These are phyloP conservation scores for Colletes gigas DNA, from an alignment of 1,140 invertebrate genomes.

Conservation along the genomic window DNA sequence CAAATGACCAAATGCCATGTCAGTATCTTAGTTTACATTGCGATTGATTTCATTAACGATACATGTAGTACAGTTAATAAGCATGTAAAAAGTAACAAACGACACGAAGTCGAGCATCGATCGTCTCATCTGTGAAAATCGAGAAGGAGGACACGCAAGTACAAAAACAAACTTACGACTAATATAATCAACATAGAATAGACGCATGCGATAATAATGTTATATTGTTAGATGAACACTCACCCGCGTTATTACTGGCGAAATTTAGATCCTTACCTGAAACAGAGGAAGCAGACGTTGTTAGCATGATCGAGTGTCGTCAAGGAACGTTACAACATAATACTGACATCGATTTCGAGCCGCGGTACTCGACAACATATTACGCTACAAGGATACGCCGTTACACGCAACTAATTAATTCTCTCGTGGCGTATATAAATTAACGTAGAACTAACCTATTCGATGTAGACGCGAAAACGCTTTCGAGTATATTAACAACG, in stretches of 20 bases:
- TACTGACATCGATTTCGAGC: conserved; percentile 56
- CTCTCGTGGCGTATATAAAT: conserved; percentile 35
- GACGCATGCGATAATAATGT: conserved; percentile 41
- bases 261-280: conserved; percentile 81
- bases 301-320: conserved; percentile 45
- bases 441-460: conserved; percentile 31
- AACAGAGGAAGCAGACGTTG: conserved; percentile 68
- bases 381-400: not conserved
- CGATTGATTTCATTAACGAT: too few relatives aligned
- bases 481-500: conserved; percentile 25
- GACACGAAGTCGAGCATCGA: too few relatives aligned
- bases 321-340: conserved; percentile 23
- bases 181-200: not conserved
- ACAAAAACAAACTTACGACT: not conserved
- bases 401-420: conserved; percentile 49
- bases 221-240: conserved; percentile 76
- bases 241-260: conserved; percentile 79
- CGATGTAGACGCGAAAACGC: conserved; percentile 22
- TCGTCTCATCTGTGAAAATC: too few relatives aligned
- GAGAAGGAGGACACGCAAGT: not conserved
- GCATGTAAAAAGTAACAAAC: too few relatives aligned
- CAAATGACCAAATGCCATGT: too few relatives aligned
- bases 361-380: conserved; percentile 37
- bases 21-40: too few relatives aligned
- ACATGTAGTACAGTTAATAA: too few relatives aligned